Evolutionary conservation across 1,140 invertebrate genomes (phyloP).

Genomic region (Nasonia longicornis): DNA sequence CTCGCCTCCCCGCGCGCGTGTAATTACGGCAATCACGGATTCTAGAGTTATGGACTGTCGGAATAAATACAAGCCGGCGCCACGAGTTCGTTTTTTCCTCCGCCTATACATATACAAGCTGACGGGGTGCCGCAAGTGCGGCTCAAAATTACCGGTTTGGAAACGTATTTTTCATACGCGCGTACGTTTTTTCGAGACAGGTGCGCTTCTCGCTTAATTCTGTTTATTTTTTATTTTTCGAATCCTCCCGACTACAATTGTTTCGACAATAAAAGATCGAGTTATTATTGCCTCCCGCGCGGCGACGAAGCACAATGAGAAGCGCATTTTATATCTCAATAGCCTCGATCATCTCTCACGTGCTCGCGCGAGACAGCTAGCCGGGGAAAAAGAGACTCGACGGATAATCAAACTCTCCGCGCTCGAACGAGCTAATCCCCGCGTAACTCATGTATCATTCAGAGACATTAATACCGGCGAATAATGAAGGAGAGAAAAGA

Average conservation of each 20-base stretch:
- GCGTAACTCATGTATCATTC: conserved; percentile 9
- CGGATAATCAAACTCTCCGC: neutral
- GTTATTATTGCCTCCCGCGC: no score
- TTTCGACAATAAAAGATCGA: no score
- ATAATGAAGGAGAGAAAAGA: neutral
- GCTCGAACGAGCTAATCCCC: neutral
- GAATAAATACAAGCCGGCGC: conserved; percentile 53
- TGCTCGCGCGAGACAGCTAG: neutral
- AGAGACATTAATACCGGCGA: conserved; percentile 3
- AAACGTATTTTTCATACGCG: neutral
- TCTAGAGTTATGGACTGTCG: conserved; percentile 54
- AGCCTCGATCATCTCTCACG: neutral
- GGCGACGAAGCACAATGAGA: no score
- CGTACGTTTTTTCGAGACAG: neutral
- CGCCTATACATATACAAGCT: neutral
- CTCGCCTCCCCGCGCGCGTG: neutral
- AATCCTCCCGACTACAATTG: no score
- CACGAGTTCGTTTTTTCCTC: conserved; percentile 20
- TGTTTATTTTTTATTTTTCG: no score
- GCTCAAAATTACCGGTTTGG: neutral
- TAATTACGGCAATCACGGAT: conserved; percentile 52
- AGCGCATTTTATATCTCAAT: no score
- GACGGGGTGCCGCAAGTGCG: no score
- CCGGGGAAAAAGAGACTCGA: neutral
- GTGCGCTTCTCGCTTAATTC: no score